Base-by-base conservation (phyloP, 30 jellyfish, hydroid and myxozoan species). In the Aurelia sp. region DNA sequence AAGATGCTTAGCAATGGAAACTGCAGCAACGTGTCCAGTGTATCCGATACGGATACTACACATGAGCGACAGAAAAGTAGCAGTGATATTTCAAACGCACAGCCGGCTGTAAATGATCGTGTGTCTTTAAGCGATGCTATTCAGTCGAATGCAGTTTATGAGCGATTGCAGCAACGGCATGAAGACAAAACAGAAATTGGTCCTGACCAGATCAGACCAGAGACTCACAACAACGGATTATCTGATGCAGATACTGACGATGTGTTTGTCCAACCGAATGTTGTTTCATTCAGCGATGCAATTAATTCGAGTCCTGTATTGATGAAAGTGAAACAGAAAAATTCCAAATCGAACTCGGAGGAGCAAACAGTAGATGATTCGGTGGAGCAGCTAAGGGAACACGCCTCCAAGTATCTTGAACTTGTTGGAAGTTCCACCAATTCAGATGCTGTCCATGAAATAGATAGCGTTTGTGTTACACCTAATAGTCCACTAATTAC, bases 41-140 rank as follows among this genome's bases (percentile, higher is more conserved):
- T 44, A 35, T 21, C 30, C 6, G 62, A 17, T n/a, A n/a, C n/a
- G 18, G n/a, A n/a, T n/a, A n/a, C 19, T 7, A 19, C 33, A 3
- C 5, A 18, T 70, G 62, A 0, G 6, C 5, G 47, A 6, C 62
- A 4, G 6, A 3, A 11, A 12, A 21, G 35, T 7, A 23, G 30
- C 19, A 41, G 68, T 44, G 85, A 30, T 19, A 30, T 20, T 13
- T 5, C 31, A n/a, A 51, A 33, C 30, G 63, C 69, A 13, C 53
- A 27, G 19, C 13, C 33, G 23, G 40, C 22, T 1, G 58, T 61
- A 13, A 33, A 3, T 1, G 83, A 62, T 0, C 66, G 50, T 6
- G 93, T 84, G 4, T 35, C 93, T 48, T 57, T 84, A 13, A 66
- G 77, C 20, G 93, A 84, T 72, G 93, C 93, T n/a, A 71, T 84